A percentile compares a stretch with the other conserved stretches of the same genome.
Evolutionary conservation across 2,113 vertebrate genomes (phyloP).

Genomic region (Oreochromis spilurus): DNA sequence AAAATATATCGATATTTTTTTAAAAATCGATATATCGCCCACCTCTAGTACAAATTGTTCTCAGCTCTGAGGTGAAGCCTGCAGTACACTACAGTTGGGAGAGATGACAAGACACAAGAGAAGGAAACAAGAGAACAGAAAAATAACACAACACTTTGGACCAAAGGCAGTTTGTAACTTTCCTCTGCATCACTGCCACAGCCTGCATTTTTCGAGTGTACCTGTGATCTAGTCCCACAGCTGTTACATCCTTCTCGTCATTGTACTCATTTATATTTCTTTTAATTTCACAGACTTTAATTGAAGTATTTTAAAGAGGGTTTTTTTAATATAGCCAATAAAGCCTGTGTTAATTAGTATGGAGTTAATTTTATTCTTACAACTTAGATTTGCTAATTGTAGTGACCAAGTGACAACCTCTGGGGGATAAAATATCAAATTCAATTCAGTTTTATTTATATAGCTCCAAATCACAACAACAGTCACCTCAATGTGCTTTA

Average conservation of each 20-base stretch:
- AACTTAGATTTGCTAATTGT: neutral
- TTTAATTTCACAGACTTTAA: neutral
- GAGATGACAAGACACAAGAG: neutral
- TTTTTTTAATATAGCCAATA: neutral
- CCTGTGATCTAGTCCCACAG: neutral
- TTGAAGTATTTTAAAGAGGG: neutral
- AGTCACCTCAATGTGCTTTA: neutral
- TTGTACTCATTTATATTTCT: neutral
- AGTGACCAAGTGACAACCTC: neutral
- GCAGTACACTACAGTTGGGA: neutral
- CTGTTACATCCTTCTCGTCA: neutral
- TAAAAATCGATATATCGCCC: too few species aligned
- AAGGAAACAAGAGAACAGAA: neutral
- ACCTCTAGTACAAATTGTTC: slow-evolving; percentile 27
- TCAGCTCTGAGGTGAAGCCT: neutral
- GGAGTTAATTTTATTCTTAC: too few species aligned
- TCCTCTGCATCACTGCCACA: neutral
- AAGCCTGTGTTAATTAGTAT: neutral
- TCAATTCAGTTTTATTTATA: neutral
- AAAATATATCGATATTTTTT: too few species aligned
- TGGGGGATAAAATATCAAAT: neutral
- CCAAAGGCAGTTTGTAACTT: neutral
- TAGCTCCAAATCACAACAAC: neutral
- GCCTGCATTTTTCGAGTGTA: neutral
- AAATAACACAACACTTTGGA: neutral